Evolutionary conservation across 1,140 invertebrate species (phyloP).

Genomic region (Bombyx mori): ASM3026992v2 NC_085121.1:15157001-15157500

Average conservation of each 20-base stretch:
- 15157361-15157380: constrained; percentile 38
- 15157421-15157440: constrained; percentile 70
- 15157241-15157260: constrained; percentile 67
- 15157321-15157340: constrained; percentile 42
- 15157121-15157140: constrained; percentile 64
- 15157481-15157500: constrained; percentile 58
- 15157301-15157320: constrained; percentile 54
- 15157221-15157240: constrained; percentile 42
- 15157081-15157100: constrained; percentile 69
- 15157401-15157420: constrained; percentile 69
- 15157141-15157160: constrained; percentile 76
- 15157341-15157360: constrained; percentile 27
- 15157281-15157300: constrained; percentile 65
- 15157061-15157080: constrained; percentile 64
- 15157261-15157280: constrained; percentile 61
- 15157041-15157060: constrained; percentile 57
- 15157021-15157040: constrained; percentile 71
- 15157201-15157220: constrained; percentile 47
- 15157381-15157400: constrained; percentile 67
- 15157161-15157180: constrained; percentile 75
- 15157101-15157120: constrained; percentile 51
- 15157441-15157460: constrained; percentile 64
- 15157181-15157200: constrained; percentile 55
- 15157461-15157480: constrained; percentile 56
- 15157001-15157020: constrained; percentile 77